Base-by-base conservation (phyloP, 2,113 vertebrate species). In the Barnardius zonarius region DNA sequence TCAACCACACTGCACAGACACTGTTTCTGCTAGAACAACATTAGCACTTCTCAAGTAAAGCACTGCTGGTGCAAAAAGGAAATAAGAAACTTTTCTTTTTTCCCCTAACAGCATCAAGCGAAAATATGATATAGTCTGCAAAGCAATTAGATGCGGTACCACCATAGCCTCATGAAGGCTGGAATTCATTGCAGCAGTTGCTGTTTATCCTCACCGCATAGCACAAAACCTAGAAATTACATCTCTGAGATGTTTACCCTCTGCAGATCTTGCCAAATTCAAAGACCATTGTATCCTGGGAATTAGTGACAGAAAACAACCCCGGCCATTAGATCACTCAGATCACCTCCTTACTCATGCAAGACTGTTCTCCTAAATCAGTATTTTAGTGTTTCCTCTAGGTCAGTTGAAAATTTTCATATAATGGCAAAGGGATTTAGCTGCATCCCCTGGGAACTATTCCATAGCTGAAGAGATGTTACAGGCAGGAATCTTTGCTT, bases 311-410 rank as follows among this genome's bases (percentile, higher is more conserved):
- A 28, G 86, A 66, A 85, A 92, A 78, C 35, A 94, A 35, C 8
- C 19, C 33, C 18, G 64, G 41, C 35, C 22, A 55, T 54, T 54
- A 78, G 62, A 68, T 82, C 52, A 76, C 57, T 84, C 86, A 87
- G 70, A 66, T 4, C 41, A 66, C 6, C 57, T 73, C 80, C 55
- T 92, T 67, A 92, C 69, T 79, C 57, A 92, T 94, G 76, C 69
- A 89, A 83, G 43, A 49, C 30, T 82, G 17, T 30, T 84, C 52
- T 90, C 43, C 76, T 79, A 77, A 95, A 92, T 95, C 83, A 95
- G 23, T 91, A 94, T 89, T 92, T 72, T 43, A 94, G 35, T 69
- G 31, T 76, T 94, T 93, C 63, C 74, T 92, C 57, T 69, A 88
- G 88, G 81, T 86, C 91, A 85, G 66, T 43, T 84, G 81, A 87